These are phyloP conservation scores for Thecocarcelia acutangulata DNA, from an alignment of 2,888 invertebrate species.

Conservation along the genomic window DNA sequence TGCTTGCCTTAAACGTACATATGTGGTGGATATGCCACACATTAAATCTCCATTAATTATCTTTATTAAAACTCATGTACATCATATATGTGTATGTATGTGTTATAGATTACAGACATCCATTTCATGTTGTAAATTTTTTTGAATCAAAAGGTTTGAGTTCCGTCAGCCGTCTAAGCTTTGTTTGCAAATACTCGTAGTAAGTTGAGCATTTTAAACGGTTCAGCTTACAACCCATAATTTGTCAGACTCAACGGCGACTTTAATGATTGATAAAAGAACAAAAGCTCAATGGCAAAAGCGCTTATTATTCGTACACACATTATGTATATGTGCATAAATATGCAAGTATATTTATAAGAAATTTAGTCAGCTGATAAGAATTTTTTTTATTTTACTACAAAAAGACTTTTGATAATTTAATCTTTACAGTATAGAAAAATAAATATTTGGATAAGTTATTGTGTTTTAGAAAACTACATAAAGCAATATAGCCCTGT, in stretches of 20 bases:
- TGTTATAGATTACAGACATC: no score
- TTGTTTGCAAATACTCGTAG: slow-evolving; percentile 13
- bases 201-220: slow-evolving; percentile 21
- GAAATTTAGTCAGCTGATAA: slow-evolving; percentile 42
- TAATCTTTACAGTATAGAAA: not conserved
- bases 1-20: no score
- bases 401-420: no score
- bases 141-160: no score
- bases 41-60: no score
- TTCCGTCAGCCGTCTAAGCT: slow-evolving; percentile 13
- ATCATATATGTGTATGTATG: no score
- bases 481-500: no score
- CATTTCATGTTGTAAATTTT: no score
- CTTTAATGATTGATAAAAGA: slow-evolving; percentile 73
- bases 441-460: not conserved
- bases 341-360: slow-evolving; percentile 9
- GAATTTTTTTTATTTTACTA: slow-evolving; percentile 9
- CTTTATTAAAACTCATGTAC: no score
- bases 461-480: no score
- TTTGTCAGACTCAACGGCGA: slow-evolving; percentile 75
- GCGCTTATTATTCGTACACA: slow-evolving; percentile 1
- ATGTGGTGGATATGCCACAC: no score
- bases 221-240: slow-evolving; percentile 39
- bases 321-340: no score
- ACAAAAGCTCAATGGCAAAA: slow-evolving; percentile 8